phyloP scores from a whole-genome alignment of 2,797 vertebrate species.

The Chloroceryle amazona region DNA sequence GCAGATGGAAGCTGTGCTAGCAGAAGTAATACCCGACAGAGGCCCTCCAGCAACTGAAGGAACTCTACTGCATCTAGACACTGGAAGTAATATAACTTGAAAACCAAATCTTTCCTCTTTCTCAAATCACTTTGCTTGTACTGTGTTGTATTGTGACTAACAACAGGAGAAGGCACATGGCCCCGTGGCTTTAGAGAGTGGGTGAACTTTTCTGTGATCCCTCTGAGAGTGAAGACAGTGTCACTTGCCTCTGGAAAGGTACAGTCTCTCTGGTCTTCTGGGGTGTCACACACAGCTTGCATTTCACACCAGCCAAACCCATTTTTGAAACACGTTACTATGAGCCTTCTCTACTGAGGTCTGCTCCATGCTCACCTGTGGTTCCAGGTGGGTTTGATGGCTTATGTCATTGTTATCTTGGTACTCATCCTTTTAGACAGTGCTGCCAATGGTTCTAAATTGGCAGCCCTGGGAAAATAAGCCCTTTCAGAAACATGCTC shows the following conservation, averaged over 20 bases:
- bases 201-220: not conserved
- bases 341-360: not conserved
- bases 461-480: not conserved
- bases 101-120: not conserved
- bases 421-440: not conserved
- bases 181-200: not conserved
- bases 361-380: not conserved
- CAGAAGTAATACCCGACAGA: not conserved
- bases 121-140: not conserved
- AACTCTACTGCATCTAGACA: not conserved
- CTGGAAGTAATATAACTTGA: not conserved
- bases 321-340: not conserved
- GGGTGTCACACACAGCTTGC: not conserved
- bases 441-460: not conserved
- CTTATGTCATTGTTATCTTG: not conserved
- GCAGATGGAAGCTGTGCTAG: not conserved
- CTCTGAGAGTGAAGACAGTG: not conserved
- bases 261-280: not conserved
- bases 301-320: not conserved
- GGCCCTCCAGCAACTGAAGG: not conserved
- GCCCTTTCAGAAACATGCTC: not conserved
- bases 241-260: not conserved
- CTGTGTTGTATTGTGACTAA: not conserved
- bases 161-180: not conserved
- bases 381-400: not conserved